Evolutionary conservation across 2,113 vertebrate genomes (phyloP).

Genomic region (Toxotes jaculatrix): DNA sequence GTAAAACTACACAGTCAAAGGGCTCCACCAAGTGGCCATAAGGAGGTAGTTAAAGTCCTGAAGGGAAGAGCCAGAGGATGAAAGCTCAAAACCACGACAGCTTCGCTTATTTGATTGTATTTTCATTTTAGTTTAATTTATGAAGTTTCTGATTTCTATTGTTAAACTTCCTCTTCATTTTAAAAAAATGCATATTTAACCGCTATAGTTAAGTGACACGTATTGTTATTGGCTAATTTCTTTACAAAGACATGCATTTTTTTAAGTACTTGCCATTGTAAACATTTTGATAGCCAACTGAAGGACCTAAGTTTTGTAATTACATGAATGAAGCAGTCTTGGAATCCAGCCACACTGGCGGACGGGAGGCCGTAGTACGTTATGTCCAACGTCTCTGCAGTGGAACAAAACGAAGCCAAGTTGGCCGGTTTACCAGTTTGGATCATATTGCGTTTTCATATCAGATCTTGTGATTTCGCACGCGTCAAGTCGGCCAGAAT

Average conservation of each 20-base stretch:
- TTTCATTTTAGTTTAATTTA: neutral
- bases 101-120: neutral
- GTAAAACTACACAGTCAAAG: constrained; percentile 1
- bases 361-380: neutral
- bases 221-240: neutral
- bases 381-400: neutral
- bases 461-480: neutral
- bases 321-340: constrained; percentile 9
- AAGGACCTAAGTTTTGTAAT: neutral
- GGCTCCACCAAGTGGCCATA: constrained; percentile 60
- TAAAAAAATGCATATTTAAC: no score
- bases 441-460: neutral
- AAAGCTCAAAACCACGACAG: neutral
- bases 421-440: constrained; percentile 15
- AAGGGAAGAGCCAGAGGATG: neutral
- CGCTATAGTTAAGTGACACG: neutral
- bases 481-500: neutral
- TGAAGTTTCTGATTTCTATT: neutral
- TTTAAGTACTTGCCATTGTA: no score
- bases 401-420: constrained; percentile 8
- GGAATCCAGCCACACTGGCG: neutral
- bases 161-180: neutral
- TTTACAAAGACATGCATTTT: neutral
- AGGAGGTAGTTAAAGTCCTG: neutral
- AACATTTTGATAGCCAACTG: neutral